Conservation (phyloP, 2,888 invertebrate genomes). For the Liopterus haemorrhoidalis region DNA sequence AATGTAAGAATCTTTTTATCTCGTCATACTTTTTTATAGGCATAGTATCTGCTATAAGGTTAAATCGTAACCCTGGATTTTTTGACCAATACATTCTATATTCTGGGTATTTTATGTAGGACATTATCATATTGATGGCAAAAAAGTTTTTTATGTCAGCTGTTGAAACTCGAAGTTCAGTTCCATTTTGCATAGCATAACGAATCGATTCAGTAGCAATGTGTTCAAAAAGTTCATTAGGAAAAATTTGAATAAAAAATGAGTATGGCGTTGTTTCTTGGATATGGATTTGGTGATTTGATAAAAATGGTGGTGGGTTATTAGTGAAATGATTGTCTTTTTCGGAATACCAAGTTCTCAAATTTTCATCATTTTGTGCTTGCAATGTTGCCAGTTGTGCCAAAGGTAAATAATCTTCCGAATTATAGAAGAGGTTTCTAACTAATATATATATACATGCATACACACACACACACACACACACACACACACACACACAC, state of each 20-base stretch:
- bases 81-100: slow-evolving; percentile 1
- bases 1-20: slow-evolving; percentile 11
- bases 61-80: neutral
- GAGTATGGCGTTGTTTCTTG: slow-evolving; percentile 16
- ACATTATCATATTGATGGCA: slow-evolving; percentile 7
- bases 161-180: slow-evolving; percentile 2
- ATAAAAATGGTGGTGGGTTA: neutral
- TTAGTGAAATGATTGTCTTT: neutral
- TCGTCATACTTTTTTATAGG: slow-evolving; percentile 9
- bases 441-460: no score
- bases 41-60: slow-evolving; percentile 6
- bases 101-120: slow-evolving; percentile 3
- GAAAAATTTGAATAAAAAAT: slow-evolving; percentile 22
- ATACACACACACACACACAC: no score
- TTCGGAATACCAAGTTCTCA: neutral
- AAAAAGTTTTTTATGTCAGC: slow-evolving; percentile 20
- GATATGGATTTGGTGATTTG: slow-evolving; percentile 4
- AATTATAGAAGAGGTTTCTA: no score
- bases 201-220: slow-evolving; percentile 19
- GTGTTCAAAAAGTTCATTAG: slow-evolving; percentile 20
- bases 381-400: no score
- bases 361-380: no score
- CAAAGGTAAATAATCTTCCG: no score
- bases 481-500: no score
- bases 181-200: slow-evolving; percentile 21